Evolutionary conservation across 1,140 invertebrate species (phyloP), one percentile per base, ranked within the genome.

Genomic region (Neomicropteryx cornuta): DNA sequence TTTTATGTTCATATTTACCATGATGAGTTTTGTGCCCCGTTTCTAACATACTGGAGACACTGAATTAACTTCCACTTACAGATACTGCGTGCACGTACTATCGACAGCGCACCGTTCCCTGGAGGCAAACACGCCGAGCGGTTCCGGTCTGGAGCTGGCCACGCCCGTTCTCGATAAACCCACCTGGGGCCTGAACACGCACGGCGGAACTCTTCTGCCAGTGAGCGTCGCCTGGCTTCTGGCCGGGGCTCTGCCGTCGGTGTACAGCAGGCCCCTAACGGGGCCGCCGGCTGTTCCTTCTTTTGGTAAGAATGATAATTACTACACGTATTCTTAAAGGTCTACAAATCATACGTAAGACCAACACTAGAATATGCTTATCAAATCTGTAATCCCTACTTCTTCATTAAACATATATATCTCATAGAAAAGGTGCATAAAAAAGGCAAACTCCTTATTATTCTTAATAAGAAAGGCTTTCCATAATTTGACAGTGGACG

Each of bases 211-310:
- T 22, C 55, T 77, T 37, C 63, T 81, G 56, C 80, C 81, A 1
- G 62, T 81, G 38, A 83, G 81, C 36, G 73, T 77, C 47, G 81
- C 86, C 3, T 90, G 86, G 86, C 62, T 90, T 23, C 61, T 90
- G 41, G 77, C 83, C 2, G 77, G 76, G 18, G 76, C 79, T 5
- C 62, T 88, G 47, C 80, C 84, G 1, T 68, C 72, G 10, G 55
- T 81, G 3, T 88, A 83, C 54, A 77, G 76, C 16, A 70, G 74
- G 28, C 78, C 77, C 0, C 64, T 66, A 33, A 43, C 28, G 45
- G 40, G 18, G 38, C 42, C 32, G 8, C 23, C 23, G 8, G 13
- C 8, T 13, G 23, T 27, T 8, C 23, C 23, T 27, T 27, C 23
- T 8, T 27, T 13, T 13, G 23, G 23, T 27, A 27, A 13, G 23